Evolutionary conservation across 2,113 vertebrate genomes (phyloP), one percentile per base, ranked within the genome.

Genomic region (Grallaria varia): DNA sequence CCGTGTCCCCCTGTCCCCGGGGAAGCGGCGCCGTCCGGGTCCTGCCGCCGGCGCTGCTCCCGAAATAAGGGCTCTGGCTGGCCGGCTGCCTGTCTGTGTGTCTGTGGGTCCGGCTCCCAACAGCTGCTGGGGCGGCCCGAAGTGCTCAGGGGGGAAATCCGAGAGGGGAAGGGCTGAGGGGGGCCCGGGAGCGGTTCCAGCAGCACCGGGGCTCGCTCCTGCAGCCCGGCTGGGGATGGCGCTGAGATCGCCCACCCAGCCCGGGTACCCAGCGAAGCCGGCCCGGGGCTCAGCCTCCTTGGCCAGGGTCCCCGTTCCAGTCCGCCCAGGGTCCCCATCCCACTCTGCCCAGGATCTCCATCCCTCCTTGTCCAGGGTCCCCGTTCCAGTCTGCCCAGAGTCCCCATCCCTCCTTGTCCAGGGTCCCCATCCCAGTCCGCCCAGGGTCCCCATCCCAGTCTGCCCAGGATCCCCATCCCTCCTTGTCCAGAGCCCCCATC

Each of bases 241-340:
- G 58, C 73, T n/a, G 68, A 6, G 8, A 24, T 27, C 45, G n/a
- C 44, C 5, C 15, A 9, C 14, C 25, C 53, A 0, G 0, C 25
- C 53, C 0, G 0, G 2, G 11, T 0, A 1, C 15, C 2, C 75
- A 3, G 25, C 0, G 4, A 6, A 17, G 73, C 15, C 0, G 1
- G 35, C 0, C 0, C 1, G 22, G 52, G n/a, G 73, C 21, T 85
- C 59, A 15, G 10, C 47, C 21, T 45, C 33, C 31, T 13, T 5
- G 13, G 9, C 30, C 28, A 17, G 20, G 1, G 10, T 27, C 6
- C 8, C 21, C 39, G 2, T 39, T 10, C 18, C n/a, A 28, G 8
- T 30, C 14, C 9, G 14, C 8, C 24, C 25, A 35, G 9, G 3
- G 4, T 44, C 9, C 31, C 21, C 39, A 31, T 33, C 45, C n/a